These are phyloP conservation scores for Amazona finschi DNA, from an alignment of 2,797 vertebrate species.

Conservation along the genomic window DNA sequence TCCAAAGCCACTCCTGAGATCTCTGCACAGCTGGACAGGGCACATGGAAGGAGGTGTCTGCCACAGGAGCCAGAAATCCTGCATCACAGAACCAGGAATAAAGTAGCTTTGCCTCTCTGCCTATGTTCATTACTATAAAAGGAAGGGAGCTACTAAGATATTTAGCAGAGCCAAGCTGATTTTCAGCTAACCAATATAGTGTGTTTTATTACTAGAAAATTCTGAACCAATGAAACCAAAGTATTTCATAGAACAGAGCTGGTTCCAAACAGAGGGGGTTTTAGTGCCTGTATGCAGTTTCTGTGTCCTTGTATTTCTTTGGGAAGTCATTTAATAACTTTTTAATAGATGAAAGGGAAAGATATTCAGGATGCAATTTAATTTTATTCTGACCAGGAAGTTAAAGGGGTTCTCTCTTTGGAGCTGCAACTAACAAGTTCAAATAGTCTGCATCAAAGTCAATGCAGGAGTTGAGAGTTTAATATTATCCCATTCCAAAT, in stretches of 20 bases:
- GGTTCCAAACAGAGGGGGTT: accelerated
- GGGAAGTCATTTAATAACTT: neutral
- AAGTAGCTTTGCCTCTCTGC: neutral
- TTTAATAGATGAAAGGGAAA: neutral
- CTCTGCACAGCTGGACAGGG: neutral
- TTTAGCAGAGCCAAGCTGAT: neutral
- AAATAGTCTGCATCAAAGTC: neutral
- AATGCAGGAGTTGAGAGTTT: neutral
- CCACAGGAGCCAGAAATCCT: neutral
- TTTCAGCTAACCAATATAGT: neutral
- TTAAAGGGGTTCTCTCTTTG: neutral
- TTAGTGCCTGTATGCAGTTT: neutral
- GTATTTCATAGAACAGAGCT: neutral
- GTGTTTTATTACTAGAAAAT: neutral
- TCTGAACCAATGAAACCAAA: neutral
- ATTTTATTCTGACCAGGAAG: neutral
- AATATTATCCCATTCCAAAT: neutral
- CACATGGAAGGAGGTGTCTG: neutral
- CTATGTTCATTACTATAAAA: neutral
- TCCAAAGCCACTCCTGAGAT: neutral
- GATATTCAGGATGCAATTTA: neutral
- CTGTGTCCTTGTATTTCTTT: neutral
- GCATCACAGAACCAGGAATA: neutral
- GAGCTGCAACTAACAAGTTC: neutral
- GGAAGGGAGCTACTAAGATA: neutral